A percentile compares a stretch with the other conserved stretches of the same genome.
These are phyloP conservation scores for Danionella dracula DNA, from an alignment of 2,797 vertebrate genomes.

Conservation along the genomic window DNA sequence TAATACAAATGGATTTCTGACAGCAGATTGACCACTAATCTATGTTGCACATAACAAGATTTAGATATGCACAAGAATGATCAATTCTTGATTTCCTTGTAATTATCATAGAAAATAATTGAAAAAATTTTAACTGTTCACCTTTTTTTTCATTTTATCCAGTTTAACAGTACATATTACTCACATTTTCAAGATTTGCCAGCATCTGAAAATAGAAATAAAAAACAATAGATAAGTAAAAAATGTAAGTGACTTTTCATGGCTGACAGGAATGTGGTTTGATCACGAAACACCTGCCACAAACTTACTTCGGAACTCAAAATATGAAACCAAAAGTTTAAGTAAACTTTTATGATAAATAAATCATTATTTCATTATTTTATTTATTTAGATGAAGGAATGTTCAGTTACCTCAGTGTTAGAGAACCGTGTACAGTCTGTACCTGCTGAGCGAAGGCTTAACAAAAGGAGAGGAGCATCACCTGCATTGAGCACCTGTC, in stretches of 20 bases:
- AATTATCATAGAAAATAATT: too few species aligned
- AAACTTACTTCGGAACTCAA: neutral
- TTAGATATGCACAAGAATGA: too few species aligned
- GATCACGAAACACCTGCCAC: neutral
- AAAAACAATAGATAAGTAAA: too few species aligned
- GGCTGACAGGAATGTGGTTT: neutral
- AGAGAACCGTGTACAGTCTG: neutral
- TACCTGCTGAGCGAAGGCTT: neutral
- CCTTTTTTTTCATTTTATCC: neutral
- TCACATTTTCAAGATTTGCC: conserved; percentile 64
- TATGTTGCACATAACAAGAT: too few species aligned
- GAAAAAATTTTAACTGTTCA: too few species aligned
- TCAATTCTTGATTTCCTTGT: too few species aligned
- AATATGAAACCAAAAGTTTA: neutral
- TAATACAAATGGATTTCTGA: too few species aligned
- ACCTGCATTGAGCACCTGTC: conserved; percentile 12
- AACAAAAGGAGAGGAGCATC: neutral
- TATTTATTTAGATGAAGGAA: neutral
- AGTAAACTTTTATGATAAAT: too few species aligned
- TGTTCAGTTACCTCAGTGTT: conserved; percentile 23
- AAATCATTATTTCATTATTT: too few species aligned
- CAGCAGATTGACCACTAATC: too few species aligned
- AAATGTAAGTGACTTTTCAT: too few species aligned
- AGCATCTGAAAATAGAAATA: conserved; percentile 45
- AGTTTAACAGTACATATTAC: conserved; percentile 29